Evolutionary conservation across 2,113 vertebrate species (phyloP).

Genomic region (Galbula dea): DNA sequence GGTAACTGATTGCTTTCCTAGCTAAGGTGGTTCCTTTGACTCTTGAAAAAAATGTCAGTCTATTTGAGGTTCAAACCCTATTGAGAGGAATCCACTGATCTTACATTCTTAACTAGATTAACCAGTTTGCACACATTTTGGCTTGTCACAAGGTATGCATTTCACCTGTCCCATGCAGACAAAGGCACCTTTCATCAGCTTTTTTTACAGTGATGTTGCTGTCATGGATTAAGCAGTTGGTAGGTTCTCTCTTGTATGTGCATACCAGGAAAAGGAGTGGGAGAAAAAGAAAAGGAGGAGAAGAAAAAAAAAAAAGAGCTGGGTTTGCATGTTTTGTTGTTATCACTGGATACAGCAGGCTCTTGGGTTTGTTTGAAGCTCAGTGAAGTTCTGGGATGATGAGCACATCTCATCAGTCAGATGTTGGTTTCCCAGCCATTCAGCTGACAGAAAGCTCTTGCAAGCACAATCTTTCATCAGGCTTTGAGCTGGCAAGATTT

Average conservation of each 20-base stretch:
- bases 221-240: conserved; percentile 67
- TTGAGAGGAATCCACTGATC: conserved; percentile 72
- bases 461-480: conserved; percentile 15
- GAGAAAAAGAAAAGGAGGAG: background rate
- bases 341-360: background rate
- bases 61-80: background rate
- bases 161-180: conserved; percentile 79
- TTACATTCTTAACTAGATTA: conserved; percentile 79
- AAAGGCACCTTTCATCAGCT: conserved; percentile 66
- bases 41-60: background rate
- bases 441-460: background rate
- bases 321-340: background rate
- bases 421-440: background rate
- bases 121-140: conserved; percentile 64
- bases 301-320: background rate
- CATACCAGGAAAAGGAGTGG: conserved; percentile 58
- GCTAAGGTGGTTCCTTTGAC: background rate
- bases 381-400: background rate
- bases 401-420: background rate
- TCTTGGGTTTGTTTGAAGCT: background rate
- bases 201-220: conserved; percentile 51
- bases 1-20: background rate
- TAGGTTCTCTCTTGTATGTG: conserved; percentile 34
- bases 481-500: background rate
- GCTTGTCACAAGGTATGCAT: conserved; percentile 72